phyloP scores from a whole-genome alignment of 2,888 invertebrate species.

The Polydesmus complanatus region DNA sequence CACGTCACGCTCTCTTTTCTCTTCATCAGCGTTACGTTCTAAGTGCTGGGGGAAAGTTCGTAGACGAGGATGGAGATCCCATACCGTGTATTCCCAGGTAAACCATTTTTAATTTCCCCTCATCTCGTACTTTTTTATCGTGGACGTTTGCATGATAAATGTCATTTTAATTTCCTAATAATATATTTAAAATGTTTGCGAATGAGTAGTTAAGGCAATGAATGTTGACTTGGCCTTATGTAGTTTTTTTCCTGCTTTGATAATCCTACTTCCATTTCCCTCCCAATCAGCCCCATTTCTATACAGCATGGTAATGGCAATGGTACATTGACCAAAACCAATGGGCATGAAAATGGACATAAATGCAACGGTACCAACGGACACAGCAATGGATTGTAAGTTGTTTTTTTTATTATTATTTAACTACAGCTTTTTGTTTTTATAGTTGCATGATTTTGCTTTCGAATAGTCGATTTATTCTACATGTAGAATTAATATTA shows the following conservation, averaged over 20 bases:
- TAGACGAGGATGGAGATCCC: conserved; percentile 31
- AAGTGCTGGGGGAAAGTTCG: conserved; percentile 62
- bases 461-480: background rate
- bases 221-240: background rate
- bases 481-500: no score
- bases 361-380: background rate
- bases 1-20: conserved; percentile 56
- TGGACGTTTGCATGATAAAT: background rate
- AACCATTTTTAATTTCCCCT: background rate
- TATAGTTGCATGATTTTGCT: conserved; percentile 18
- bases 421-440: background rate
- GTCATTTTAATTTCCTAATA: background rate
- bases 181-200: background rate
- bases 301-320: background rate
- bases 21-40: conserved; percentile 67
- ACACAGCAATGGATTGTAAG: background rate
- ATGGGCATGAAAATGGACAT: background rate
- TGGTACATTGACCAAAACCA: background rate
- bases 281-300: background rate
- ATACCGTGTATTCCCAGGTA: conserved; percentile 35
- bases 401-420: background rate
- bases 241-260: background rate
- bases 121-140: background rate
- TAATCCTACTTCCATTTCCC: conserved; percentile 2
- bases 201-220: background rate